A percentile compares a stretch with the other conserved stretches of the same genome.
phyloP scores from a whole-genome alignment of 1,140 invertebrate genomes.

The Gryllus bimaculatus region DNA sequence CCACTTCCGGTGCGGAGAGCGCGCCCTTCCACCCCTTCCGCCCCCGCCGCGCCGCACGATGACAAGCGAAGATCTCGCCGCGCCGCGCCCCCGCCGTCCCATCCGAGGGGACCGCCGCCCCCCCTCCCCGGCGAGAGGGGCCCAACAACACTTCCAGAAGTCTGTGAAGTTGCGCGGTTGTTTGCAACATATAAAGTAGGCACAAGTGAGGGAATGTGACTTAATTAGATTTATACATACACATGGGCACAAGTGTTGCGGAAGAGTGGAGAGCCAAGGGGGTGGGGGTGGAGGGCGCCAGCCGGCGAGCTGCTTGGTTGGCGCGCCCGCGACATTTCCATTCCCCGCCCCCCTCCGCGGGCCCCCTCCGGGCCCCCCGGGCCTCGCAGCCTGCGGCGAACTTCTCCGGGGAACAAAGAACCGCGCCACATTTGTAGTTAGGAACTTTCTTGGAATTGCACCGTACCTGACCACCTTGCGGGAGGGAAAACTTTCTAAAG shows the following conservation, averaged over 20 bases:
- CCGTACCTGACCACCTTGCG: not conserved
- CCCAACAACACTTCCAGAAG: not conserved
- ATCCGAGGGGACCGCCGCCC: too few relatives aligned
- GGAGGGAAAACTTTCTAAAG: not conserved
- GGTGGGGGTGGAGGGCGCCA: not conserved
- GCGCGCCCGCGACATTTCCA: not conserved
- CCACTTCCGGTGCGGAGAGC: too few relatives aligned
- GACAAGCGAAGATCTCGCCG: too few relatives aligned
- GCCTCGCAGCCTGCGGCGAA: not conserved
- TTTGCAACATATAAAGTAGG: conserved; percentile 5
- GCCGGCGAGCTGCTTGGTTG: not conserved
- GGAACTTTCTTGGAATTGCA: not conserved
- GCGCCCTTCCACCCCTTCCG: too few relatives aligned
- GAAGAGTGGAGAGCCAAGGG: not conserved
- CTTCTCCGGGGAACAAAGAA: not conserved
- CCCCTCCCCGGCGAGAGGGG: not conserved
- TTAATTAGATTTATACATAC: conserved; percentile 6
- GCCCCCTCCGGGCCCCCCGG: too few relatives aligned
- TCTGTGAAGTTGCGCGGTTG: not conserved
- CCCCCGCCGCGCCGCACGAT: too few relatives aligned
- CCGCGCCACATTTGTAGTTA: not conserved
- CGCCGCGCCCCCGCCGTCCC: too few relatives aligned
- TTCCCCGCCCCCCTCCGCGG: not conserved
- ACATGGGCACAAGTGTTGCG: conserved; percentile 2
- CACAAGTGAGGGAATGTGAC: conserved; percentile 3